Percentiles rank a stretch among this genome's conserved stretches.
Conservation (phyloP, 2,797 vertebrate genomes). For the Lepilemur septentrionalis region DNA sequence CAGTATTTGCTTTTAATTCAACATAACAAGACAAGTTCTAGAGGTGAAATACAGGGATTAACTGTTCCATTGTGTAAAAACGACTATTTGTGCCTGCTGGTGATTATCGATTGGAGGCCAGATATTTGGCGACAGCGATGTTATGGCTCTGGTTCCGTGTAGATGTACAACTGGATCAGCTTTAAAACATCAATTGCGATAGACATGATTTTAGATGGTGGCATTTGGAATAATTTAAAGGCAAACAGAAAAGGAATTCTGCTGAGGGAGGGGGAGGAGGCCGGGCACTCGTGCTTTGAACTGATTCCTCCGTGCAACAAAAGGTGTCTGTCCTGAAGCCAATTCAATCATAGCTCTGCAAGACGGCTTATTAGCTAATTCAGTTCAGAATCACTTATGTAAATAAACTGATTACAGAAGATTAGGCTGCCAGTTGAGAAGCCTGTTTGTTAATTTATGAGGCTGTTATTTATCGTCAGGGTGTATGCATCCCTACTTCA, state of each 20-base stretch:
- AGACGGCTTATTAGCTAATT: not conserved
- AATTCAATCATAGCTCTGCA: not conserved
- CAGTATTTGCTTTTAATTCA: not conserved
- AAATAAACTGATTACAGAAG: constrained; percentile 1
- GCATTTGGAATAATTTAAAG: not conserved
- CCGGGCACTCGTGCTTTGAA: not conserved
- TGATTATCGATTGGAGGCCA: not conserved
- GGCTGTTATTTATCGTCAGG: constrained; percentile 5
- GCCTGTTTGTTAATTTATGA: not conserved
- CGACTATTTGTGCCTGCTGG: not conserved
- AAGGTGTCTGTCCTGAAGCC: not conserved
- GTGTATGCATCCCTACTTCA: constrained; percentile 21
- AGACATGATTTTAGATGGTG: not conserved
- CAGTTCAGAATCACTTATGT: not conserved
- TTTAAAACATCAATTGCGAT: not conserved
- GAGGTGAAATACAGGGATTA: not conserved
- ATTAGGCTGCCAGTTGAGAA: not conserved
- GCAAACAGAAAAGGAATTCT: not conserved
- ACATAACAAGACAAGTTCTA: not conserved
- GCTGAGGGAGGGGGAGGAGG: not conserved
- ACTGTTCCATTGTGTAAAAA: not conserved
- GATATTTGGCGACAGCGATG: not conserved
- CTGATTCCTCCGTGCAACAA: not conserved
- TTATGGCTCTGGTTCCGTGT: not conserved
- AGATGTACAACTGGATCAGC: not conserved